Base-by-base conservation (phyloP, 2,113 vertebrate genomes). In the Mesocricetus auratus region DNA sequence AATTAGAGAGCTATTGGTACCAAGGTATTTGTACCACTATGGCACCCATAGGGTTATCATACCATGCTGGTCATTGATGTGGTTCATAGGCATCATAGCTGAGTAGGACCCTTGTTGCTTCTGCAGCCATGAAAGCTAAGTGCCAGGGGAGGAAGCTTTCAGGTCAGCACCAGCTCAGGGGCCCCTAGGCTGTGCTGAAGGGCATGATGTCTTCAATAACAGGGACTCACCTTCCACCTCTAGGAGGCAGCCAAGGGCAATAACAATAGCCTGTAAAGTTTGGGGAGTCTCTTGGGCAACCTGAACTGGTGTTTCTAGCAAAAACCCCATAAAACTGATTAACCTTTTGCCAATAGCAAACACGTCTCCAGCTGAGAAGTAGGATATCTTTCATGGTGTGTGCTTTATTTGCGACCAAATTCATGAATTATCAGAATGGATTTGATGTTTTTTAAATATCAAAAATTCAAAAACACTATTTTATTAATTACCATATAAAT, bases 331-430 rank as follows among this genome's bases (percentile, higher is more conserved):
- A 82, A 62, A 75, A 56, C 45, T 74, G 69, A 73, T 19, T 91
- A n/a, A 62, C 31, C 12, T 94, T 92, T 95, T 71, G 60, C 78
- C 73, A 73, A 69, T n/a, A 85, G n/a, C 93, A 88, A 93, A 74
- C 42, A 89, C 21, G 53, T 71, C 7, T 68, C 60, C 64, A 68
- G 9, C 16, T 50, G 10, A 94, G 58, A 95, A 90, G 26, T 19
- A 39, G 42, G 39, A n/a, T 3, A 19, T 91, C 60, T 69, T 94
- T 74, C 39, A 62, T 83, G 74, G 94, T 21, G 56, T 90, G 71
- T 91, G 39, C 17, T 83, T 93, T 8, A 53, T 33, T n/a, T 81
- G n/a, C 19, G 69, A 94, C 60, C 68, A 74, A 91, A 82, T 92
- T 19, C 26, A 66, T 81, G 53, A 29, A 82, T 79, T 83, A 94